Percentiles rank a stretch among this genome's conserved stretches.
phyloP scores from a whole-genome alignment of 1,140 invertebrate genomes.

The Drosophila neocordata region DNA sequence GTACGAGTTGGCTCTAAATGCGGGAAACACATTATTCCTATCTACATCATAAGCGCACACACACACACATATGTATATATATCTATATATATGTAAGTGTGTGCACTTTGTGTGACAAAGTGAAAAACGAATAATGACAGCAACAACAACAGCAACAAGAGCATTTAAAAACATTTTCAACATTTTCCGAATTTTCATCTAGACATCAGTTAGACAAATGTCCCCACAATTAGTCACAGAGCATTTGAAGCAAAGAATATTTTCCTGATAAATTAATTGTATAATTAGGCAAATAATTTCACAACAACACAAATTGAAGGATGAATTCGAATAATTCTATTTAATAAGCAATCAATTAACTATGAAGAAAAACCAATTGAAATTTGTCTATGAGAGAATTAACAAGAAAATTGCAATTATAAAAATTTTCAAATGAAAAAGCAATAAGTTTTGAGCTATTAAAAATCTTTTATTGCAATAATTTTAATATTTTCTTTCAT shows the following conservation, averaged over 20 bases:
- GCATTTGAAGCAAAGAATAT: neutral
- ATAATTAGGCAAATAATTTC: slow-evolving; percentile 54
- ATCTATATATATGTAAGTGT: neutral
- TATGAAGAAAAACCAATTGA: neutral
- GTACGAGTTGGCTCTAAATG: slow-evolving; percentile 9
- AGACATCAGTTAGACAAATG: slow-evolving; percentile 44
- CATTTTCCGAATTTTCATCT: slow-evolving; percentile 4
- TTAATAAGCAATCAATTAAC: slow-evolving; percentile 4
- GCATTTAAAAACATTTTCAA: neutral
- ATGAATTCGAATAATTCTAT: slow-evolving; percentile 12
- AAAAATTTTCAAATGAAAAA: no score
- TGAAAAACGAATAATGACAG: slow-evolving; percentile 24
- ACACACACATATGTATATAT: neutral
- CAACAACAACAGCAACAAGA: neutral
- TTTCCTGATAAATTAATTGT: slow-evolving; percentile 59
- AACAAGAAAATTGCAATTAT: no score
- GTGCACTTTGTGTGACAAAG: neutral
- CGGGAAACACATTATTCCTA: slow-evolving; percentile 13
- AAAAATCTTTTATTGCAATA: no score
- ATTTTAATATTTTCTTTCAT: no score
- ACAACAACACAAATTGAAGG: slow-evolving; percentile 20
- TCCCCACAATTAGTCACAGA: slow-evolving; percentile 49
- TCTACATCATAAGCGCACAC: slow-evolving; percentile 1
- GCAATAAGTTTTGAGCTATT: no score
- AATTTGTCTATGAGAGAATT: no score